Conservation (phyloP, 2,888 invertebrate species). For the Macaria liturata region DNA sequence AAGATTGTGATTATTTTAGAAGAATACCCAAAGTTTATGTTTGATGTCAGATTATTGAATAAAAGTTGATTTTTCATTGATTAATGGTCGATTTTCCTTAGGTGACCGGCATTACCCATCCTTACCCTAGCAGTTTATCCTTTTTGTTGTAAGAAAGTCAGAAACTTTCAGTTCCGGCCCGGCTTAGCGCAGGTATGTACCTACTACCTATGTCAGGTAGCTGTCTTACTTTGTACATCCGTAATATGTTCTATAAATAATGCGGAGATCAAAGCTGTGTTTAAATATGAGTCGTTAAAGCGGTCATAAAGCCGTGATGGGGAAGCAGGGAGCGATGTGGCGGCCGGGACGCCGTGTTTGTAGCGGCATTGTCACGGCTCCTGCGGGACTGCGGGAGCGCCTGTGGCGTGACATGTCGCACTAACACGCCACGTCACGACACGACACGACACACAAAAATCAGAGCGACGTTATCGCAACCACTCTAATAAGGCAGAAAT, state of each 20-base stretch:
- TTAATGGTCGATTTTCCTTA: slow-evolving; percentile 2
- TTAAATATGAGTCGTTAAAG: slow-evolving; percentile 8
- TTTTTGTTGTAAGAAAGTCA: too few species aligned
- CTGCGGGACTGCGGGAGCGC: slow-evolving; percentile 1
- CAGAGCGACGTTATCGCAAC: slow-evolving; percentile 30
- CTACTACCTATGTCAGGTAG: neutral
- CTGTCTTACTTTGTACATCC: slow-evolving; percentile 1
- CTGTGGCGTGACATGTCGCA: slow-evolving; percentile 4
- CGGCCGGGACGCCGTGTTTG: neutral
- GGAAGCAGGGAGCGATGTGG: slow-evolving; percentile 4
- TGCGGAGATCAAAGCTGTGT: slow-evolving; percentile 1
- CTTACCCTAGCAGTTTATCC: neutral
- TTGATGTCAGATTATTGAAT: slow-evolving; percentile 4
- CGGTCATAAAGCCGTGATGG: slow-evolving; percentile 11
- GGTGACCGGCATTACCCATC: slow-evolving; percentile 1
- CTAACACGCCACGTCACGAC: slow-evolving; percentile 21
- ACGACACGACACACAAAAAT: slow-evolving; percentile 32
- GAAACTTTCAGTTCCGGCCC: too few species aligned
- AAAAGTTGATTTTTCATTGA: neutral
- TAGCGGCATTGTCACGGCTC: slow-evolving; percentile 12
- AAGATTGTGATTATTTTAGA: slow-evolving; percentile 1
- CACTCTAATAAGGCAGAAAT: slow-evolving; percentile 27
- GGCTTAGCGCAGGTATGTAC: neutral
- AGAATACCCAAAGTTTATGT: slow-evolving; percentile 1
- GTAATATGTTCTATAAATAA: slow-evolving; percentile 6